Percentiles rank a stretch among this genome's conserved stretches.
These are phyloP conservation scores for Aldabrachelys gigantea DNA, from an alignment of 2,113 vertebrate species.

Conservation along the genomic window DNA sequence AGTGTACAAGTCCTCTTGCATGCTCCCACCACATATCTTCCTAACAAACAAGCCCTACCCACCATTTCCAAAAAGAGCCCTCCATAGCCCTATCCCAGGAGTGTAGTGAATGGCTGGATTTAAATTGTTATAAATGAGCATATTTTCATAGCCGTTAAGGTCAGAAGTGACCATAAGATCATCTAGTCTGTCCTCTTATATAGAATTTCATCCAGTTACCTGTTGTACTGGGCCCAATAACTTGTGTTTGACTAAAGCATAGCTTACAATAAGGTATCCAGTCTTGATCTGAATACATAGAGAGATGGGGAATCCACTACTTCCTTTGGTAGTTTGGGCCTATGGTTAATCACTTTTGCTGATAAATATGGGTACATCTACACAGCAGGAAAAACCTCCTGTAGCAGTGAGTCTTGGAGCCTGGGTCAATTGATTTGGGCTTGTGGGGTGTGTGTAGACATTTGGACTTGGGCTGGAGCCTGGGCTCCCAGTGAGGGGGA, in stretches of 20 bases:
- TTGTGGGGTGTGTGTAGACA: background rate
- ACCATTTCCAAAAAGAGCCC: background rate
- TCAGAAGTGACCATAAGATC: background rate
- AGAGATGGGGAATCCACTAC: background rate
- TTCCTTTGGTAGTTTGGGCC: background rate
- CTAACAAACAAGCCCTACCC: background rate
- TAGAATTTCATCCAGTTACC: background rate
- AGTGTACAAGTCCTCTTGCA: constrained; percentile 37
- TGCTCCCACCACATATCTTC: background rate
- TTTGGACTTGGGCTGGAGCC: background rate
- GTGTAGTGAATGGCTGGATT: background rate
- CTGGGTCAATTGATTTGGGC: background rate
- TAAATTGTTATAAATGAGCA: background rate
- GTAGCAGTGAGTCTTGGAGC: background rate
- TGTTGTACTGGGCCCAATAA: background rate
- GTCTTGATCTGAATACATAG: background rate
- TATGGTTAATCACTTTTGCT: background rate
- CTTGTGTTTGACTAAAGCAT: fast-evolving
- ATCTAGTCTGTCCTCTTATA: background rate
- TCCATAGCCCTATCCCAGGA: background rate
- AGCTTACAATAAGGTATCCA: background rate
- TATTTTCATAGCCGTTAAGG: background rate
- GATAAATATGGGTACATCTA: background rate
- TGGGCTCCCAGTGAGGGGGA: background rate
- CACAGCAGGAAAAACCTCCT: background rate